phyloP scores from a whole-genome alignment of 2,888 invertebrate species.

The Aleiodes leptofemur region DNA sequence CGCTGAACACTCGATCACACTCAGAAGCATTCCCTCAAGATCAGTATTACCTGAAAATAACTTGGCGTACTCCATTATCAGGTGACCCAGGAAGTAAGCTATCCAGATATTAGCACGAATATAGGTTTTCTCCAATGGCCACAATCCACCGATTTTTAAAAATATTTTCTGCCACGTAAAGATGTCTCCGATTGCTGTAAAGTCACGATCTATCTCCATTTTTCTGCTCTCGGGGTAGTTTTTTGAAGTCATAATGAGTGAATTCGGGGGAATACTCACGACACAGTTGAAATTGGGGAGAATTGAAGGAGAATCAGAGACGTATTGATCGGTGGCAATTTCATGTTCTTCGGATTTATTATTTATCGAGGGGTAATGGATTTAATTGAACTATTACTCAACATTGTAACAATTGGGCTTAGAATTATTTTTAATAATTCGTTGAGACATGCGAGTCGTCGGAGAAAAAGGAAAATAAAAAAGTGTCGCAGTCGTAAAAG shows the following conservation, averaged over 20 bases:
- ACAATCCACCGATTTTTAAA: conserved; percentile 51
- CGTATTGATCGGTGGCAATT: conserved; percentile 9
- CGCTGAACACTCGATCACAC: conserved; percentile 52
- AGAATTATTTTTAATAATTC: neutral
- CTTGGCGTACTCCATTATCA: conserved; percentile 52
- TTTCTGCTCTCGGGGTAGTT: conserved; percentile 10
- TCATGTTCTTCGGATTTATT: neutral
- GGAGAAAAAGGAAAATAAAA: no score
- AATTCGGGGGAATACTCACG: neutral
- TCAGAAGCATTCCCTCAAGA: conserved; percentile 50
- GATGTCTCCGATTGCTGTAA: conserved; percentile 44
- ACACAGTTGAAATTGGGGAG: neutral
- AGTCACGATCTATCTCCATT: conserved; percentile 42
- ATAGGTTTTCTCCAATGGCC: conserved; percentile 54
- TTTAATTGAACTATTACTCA: neutral
- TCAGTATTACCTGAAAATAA: conserved; percentile 48
- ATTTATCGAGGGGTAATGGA: neutral
- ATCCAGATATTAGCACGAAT: conserved; percentile 52
- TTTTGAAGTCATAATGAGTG: neutral
- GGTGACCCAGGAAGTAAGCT: conserved; percentile 50
- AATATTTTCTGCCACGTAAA: conserved; percentile 51
- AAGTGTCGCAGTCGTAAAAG: no score
- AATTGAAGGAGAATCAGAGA: neutral
- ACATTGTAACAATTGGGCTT: neutral
- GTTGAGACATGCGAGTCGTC: neutral